phyloP scores from a whole-genome alignment of 2,888 invertebrate species.

The Rapana venosa region DNA sequence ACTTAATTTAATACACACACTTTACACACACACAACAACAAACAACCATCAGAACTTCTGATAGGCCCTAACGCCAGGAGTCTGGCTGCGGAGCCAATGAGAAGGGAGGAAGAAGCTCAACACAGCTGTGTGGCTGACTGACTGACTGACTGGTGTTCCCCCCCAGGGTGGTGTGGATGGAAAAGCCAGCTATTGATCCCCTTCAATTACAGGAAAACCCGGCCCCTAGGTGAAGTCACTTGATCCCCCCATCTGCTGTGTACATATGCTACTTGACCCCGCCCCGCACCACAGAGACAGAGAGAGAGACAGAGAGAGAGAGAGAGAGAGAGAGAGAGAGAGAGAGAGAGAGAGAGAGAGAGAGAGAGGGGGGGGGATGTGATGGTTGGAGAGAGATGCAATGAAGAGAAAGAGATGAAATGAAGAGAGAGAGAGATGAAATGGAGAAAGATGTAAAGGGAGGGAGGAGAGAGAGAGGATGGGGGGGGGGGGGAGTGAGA shows the following conservation, averaged over 20 bases:
- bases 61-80: not conserved
- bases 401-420: not conserved
- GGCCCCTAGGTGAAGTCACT: constrained; percentile 10
- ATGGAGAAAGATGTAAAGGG: not conserved
- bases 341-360: not conserved
- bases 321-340: constrained; percentile 9
- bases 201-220: not conserved
- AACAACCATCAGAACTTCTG: not conserved
- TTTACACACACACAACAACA: too few species aligned
- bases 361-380: not conserved
- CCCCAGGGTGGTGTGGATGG: not conserved
- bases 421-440: not conserved
- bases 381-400: constrained; percentile 10
- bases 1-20: too few species aligned
- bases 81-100: not conserved
- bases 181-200: not conserved
- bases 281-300: not conserved
- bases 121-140: too few species aligned
- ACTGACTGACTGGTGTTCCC: not conserved
- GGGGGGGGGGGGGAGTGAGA: not conserved
- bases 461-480: not conserved
- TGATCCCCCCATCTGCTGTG: not conserved
- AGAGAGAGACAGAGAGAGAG: not conserved
- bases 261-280: not conserved
- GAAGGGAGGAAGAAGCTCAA: not conserved